These are phyloP conservation scores for Clarias pachynema DNA, from an alignment of 2,797 vertebrate species.

Conservation along the genomic window DNA sequence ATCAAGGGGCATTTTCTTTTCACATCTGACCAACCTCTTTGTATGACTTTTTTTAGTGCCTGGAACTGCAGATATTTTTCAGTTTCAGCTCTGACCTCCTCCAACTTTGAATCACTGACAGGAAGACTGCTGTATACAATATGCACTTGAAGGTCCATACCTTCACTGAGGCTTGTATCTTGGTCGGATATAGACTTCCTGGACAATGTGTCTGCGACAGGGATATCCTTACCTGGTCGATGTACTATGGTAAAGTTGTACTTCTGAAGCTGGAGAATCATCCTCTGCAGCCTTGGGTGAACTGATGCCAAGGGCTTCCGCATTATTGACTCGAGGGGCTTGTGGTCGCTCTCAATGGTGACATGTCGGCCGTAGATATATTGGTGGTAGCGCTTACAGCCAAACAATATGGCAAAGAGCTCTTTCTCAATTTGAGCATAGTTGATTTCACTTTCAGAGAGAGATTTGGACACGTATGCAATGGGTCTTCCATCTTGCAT, in stretches of 20 bases:
- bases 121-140: conserved; percentile 24
- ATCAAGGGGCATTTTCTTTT: conserved; percentile 19
- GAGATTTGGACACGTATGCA: conserved; percentile 32
- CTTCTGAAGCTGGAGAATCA: conserved; percentile 5
- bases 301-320: background rate
- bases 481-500: conserved; percentile 39
- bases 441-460: conserved; percentile 29
- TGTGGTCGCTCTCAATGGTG: conserved; percentile 38
- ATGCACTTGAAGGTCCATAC: conserved; percentile 47
- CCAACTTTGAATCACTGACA: conserved; percentile 31
- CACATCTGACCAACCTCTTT: background rate
- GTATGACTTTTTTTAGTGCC: background rate
- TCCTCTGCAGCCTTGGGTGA: background rate
- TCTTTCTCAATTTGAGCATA: conserved; percentile 52
- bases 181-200: background rate
- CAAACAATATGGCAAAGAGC: conserved; percentile 37
- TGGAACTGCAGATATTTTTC: conserved; percentile 31
- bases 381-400: conserved; percentile 36
- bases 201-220: background rate
- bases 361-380: background rate
- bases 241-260: background rate
- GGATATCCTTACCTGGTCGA: background rate
- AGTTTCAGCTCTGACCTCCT: conserved; percentile 23
- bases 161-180: conserved; percentile 1
- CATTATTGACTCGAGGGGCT: background rate